Percentiles rank a stretch among this genome's conserved stretches.
These are phyloP conservation scores for Elgaria multicarinata DNA, from an alignment of 2,113 vertebrate genomes.

Conservation along the genomic window DNA sequence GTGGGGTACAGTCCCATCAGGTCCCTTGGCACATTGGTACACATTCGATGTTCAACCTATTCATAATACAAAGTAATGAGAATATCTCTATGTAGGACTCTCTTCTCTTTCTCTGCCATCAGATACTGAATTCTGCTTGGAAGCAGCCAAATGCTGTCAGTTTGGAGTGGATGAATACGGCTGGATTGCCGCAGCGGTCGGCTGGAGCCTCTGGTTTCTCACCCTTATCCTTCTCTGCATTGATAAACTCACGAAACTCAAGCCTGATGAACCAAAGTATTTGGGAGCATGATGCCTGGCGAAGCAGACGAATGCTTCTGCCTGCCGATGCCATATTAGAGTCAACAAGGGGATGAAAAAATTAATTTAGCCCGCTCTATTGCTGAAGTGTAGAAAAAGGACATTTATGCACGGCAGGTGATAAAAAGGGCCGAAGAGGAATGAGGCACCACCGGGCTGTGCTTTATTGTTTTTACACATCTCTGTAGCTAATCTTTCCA, in stretches of 20 bases:
- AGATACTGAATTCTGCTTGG: conserved; percentile 67
- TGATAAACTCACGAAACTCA: conserved; percentile 74
- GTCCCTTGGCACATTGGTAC: no score
- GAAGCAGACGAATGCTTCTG: not conserved
- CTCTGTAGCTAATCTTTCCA: not conserved
- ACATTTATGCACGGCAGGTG: not conserved
- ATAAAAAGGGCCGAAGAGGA: not conserved
- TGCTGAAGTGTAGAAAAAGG: not conserved
- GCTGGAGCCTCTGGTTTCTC: conserved; percentile 86
- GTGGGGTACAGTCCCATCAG: no score
- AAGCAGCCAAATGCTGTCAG: conserved; percentile 70
- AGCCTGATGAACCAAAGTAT: conserved; percentile 77
- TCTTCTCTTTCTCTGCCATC: not conserved
- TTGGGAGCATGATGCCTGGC: conserved; percentile 57
- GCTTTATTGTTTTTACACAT: not conserved
- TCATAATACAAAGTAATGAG: not conserved
- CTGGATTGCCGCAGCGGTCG: conserved; percentile 80
- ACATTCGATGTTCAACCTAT: no score
- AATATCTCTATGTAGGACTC: not conserved
- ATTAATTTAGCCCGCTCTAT: not conserved
- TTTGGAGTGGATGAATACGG: conserved; percentile 74
- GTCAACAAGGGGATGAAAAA: not conserved
- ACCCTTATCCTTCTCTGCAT: conserved; percentile 84
- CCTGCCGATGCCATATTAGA: rapidly evolving
- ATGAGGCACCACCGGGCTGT: not conserved